Evolutionary conservation across 2,888 invertebrate genomes (phyloP).

Genomic region (Caenorhabditis imperialis): DNA sequence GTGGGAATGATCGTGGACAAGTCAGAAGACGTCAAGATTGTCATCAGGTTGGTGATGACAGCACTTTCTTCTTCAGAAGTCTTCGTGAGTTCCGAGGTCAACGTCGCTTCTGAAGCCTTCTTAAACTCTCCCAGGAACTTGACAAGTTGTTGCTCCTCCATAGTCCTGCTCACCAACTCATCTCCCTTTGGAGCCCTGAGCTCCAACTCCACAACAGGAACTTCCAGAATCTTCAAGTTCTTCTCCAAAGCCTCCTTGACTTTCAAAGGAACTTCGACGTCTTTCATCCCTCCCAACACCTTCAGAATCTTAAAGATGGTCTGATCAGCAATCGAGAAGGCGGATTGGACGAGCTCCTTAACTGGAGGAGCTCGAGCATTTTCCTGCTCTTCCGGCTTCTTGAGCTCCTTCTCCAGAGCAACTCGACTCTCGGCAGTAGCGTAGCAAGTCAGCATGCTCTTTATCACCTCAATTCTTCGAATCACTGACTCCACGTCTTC

Average conservation of each 20-base stretch:
- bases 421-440: conserved; percentile 23
- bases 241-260: conserved; percentile 19
- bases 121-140: conserved; percentile 30
- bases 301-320: conserved; percentile 31
- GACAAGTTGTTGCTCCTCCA: conserved; percentile 11
- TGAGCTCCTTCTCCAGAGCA: neutral
- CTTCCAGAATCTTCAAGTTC: conserved; percentile 27
- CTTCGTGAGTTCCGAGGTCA: neutral
- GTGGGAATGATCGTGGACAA: conserved; percentile 13
- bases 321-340: conserved; percentile 27
- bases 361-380: conserved; percentile 3
- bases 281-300: conserved; percentile 23
- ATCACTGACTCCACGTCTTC: conserved; percentile 19
- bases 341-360: conserved; percentile 16
- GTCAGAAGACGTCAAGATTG: conserved; percentile 18
- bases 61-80: conserved; percentile 17
- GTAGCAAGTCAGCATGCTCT: conserved; percentile 33
- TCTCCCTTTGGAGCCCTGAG: neutral
- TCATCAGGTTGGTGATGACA: conserved; percentile 15
- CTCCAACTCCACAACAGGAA: conserved; percentile 18
- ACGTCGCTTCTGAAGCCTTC: conserved; percentile 5
- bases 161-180: neutral
- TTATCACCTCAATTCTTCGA: conserved; percentile 38
- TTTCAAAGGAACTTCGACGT: conserved; percentile 6
- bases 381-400: neutral